A percentile compares a stretch with the other conserved stretches of the same genome.
Conservation (phyloP, 1,140 invertebrate species). For the Drosophila ananassae region DNA sequence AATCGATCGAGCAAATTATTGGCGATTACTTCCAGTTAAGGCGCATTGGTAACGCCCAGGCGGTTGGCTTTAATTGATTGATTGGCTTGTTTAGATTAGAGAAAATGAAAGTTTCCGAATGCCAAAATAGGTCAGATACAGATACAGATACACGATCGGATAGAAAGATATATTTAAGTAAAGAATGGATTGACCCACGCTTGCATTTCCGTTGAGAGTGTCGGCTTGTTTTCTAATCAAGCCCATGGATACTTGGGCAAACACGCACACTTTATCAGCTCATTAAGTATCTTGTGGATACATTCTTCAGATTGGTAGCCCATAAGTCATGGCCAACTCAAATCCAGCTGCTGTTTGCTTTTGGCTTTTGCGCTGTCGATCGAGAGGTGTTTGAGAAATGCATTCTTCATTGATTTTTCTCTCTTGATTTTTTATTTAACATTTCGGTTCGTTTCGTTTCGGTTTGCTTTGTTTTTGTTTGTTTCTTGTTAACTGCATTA, state of each 20-base stretch:
- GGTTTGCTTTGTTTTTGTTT: slow-evolving; percentile 53
- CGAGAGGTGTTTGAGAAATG: slow-evolving; percentile 65
- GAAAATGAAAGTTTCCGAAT: slow-evolving; percentile 65
- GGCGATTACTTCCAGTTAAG: slow-evolving; percentile 55
- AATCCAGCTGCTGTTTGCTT: slow-evolving; percentile 49
- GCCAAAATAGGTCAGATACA: slow-evolving; percentile 58
- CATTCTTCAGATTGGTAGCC: slow-evolving; percentile 33
- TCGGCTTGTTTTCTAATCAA: slow-evolving; percentile 55
- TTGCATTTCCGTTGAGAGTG: slow-evolving; percentile 40
- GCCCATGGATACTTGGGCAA: slow-evolving; percentile 32
- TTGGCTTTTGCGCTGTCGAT: slow-evolving; percentile 32
- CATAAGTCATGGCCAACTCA: slow-evolving; percentile 44
- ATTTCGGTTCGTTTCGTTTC: slow-evolving; percentile 15
- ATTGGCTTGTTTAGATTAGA: slow-evolving; percentile 76
- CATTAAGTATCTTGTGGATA: slow-evolving; percentile 63
- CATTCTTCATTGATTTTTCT: slow-evolving; percentile 72
- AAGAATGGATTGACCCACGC: slow-evolving; percentile 39
- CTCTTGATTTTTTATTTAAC: background rate
- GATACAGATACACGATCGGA: slow-evolving; percentile 35
- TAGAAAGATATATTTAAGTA: slow-evolving; percentile 23
- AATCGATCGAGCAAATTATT: slow-evolving; percentile 75
- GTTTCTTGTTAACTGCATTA: slow-evolving; percentile 81
- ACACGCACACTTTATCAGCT: slow-evolving; percentile 69
- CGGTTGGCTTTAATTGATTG: slow-evolving; percentile 75
- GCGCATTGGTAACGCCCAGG: slow-evolving; percentile 49